Evolutionary conservation across 2,113 vertebrate genomes (phyloP), one percentile per base, ranked within the genome.

Genomic region (Sinocyclocheilus rhinocerous): DNA sequence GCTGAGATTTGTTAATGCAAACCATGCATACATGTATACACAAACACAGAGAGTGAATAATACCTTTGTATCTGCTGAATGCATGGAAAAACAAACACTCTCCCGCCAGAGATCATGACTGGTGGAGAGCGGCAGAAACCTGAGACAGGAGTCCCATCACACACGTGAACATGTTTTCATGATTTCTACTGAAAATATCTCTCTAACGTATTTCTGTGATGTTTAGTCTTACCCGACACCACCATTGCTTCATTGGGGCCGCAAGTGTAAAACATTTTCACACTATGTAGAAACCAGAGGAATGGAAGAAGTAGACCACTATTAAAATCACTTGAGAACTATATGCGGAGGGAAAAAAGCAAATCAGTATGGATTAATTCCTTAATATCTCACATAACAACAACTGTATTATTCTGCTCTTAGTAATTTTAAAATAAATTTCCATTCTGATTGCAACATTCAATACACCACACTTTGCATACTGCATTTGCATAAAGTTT

Each of bases 201-300:
- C 22, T 42, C 10, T 80, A 33, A 50, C 16, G 15, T 45, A 33
- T 67, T 29, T 18, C 1, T 81, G 65, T 55, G 48, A 52, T 48
- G 15, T 52, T 69, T 33, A 69, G 18, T 82, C 67, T 87, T 93
- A 97, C 97, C 97, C 81, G 97, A 98, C 88, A 98, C 97, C 89
- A 98, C 97, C 97, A 98, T 98, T 50, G 97, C 97, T 91, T 98
- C 97, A 75, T 98, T 98, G n/a, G 97, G 97, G 81, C 97, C 97
- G 86, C 97, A 97, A 4, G 96, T 97, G 91, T 95, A 95, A 90
- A 98, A 98, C 94, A 97, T 96, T 93, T 94, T 94, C 55, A 89
- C 6, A 29, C 65, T 88, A 79, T 22, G 50, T 88, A 88, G 29
- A 48, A 92, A 86, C n/a, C 2, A 33, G 77, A 67, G 24, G 33